Evolutionary conservation across 1,140 invertebrate species (phyloP), one percentile per base, ranked within the genome.

Genomic region (Drosophila novamexicana): DNA sequence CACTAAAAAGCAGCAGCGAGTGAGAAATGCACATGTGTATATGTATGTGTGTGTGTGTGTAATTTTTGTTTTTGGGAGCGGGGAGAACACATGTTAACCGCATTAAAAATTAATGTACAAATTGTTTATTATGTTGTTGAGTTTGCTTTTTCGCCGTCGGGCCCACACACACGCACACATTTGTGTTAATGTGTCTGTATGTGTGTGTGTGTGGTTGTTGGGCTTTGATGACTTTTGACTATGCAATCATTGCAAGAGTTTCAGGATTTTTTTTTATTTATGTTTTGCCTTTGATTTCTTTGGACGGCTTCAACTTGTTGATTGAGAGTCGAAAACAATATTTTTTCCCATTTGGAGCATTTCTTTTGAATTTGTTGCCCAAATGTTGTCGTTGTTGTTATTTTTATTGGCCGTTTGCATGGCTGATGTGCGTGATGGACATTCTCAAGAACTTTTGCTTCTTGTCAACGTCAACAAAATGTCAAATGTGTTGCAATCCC

Each of bases 61-160:
- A 29, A 29, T 29, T 29, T 29, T 29, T 5, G 4, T 29, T 29
- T 29, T 29, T 44, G 29, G 39, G 53, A 42, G 59, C 53, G 75
- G 70, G 62, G 39, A 39, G 53, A 73, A 89, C 83, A 88, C 74
- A 89, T 88, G 83, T 88, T 88, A 88, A 89, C 80, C 83, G 80
- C 84, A 89, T 89, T 89, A 89, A 89, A 89, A 78, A 89, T 84
- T 78, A 89, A 84, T 89, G 74, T 89, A 89, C 84, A 89, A 89
- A 89, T 89, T 89, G 84, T 89, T 89, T 89, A 89, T 89, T 89
- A 81, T 89, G 84, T 73, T 83, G 80, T 81, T 75, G 74, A 64
- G 74, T 72, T 71, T 68, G 78, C 49, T 69, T 63, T 72, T 72
- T 77, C 49, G 40, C 54, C 50, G 49, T 78, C 64, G 71, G 53